These are phyloP conservation scores for Netta rufina DNA, from an alignment of 2,797 vertebrate species.

Conservation along the genomic window DNA sequence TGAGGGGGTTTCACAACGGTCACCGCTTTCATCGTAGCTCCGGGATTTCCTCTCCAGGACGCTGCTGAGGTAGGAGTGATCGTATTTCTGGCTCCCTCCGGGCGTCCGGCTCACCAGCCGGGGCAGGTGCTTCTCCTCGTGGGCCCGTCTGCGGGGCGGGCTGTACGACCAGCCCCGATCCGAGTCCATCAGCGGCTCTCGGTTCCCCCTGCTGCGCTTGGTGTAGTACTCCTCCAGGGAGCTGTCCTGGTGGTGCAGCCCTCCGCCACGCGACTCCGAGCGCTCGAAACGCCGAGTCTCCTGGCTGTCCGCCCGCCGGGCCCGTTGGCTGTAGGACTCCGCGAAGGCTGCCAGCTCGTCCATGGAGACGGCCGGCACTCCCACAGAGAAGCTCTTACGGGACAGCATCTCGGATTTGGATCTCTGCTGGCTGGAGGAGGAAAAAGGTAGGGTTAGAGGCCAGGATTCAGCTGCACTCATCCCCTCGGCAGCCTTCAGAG, in stretches of 20 bases:
- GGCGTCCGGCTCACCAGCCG: slow-evolving; percentile 86
- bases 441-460: background rate
- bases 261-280: slow-evolving; percentile 65
- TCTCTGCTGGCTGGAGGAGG: slow-evolving; percentile 85
- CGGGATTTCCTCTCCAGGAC: slow-evolving; percentile 88
- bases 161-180: slow-evolving; percentile 81
- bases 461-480: background rate
- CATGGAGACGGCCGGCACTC: slow-evolving; percentile 90
- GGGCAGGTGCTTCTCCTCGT: slow-evolving; percentile 83
- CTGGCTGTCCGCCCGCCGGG: slow-evolving; percentile 80
- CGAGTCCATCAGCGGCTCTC: slow-evolving; percentile 70
- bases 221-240: slow-evolving; percentile 78
- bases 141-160: slow-evolving; percentile 80
- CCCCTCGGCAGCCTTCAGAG: background rate
- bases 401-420: slow-evolving; percentile 90
- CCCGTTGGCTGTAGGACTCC: slow-evolving; percentile 77
- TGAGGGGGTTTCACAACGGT: slow-evolving; percentile 86
- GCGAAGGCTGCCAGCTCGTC: slow-evolving; percentile 95
- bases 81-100: slow-evolving; percentile 81
- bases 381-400: slow-evolving; percentile 86
- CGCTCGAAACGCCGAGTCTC: slow-evolving; percentile 76
- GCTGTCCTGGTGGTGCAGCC: slow-evolving; percentile 74
- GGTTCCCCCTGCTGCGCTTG: slow-evolving; percentile 68
- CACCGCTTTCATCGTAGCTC: slow-evolving; percentile 80
- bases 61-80: slow-evolving; percentile 85